A percentile compares a stretch with the other conserved stretches of the same genome.
phyloP scores from a whole-genome alignment of 2,797 vertebrate genomes.

The Chiropotes sagulatus region DNA sequence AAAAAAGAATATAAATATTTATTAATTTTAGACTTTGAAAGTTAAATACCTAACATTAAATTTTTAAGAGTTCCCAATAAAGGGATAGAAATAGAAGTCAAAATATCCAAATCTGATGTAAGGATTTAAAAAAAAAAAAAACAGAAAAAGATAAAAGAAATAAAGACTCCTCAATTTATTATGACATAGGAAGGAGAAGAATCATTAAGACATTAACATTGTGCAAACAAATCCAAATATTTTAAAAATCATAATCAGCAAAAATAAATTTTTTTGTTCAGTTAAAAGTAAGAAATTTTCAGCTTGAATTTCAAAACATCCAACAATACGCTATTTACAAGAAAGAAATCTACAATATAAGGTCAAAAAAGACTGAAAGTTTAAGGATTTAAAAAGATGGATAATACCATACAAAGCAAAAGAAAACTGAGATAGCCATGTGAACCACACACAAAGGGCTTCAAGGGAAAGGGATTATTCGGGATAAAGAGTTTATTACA shows the following conservation, averaged over 20 bases:
- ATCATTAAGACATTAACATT: background rate
- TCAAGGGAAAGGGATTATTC: fast-evolving
- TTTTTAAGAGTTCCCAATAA: background rate
- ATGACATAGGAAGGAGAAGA: background rate
- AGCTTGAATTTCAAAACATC: background rate
- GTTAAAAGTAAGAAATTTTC: background rate
- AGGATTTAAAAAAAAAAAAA: background rate
- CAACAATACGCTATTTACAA: background rate
- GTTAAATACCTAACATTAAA: background rate
- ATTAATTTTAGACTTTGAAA: background rate
- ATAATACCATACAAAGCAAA: fast-evolving
- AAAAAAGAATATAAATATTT: background rate
- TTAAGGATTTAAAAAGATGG: background rate
- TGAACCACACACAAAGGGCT: background rate
- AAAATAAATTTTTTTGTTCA: background rate
- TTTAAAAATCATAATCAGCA: background rate
- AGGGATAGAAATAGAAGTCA: background rate
- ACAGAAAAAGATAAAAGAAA: background rate
- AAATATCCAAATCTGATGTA: background rate
- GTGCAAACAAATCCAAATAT: background rate
- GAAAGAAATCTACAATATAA: background rate
- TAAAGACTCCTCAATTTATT: too few species aligned
- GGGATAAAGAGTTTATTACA: too few species aligned
- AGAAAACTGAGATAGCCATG: fast-evolving
- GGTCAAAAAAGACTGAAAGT: background rate